Base-by-base conservation (phyloP, 2,797 vertebrate species). In the Melanotaenia parkinsoni region DNA sequence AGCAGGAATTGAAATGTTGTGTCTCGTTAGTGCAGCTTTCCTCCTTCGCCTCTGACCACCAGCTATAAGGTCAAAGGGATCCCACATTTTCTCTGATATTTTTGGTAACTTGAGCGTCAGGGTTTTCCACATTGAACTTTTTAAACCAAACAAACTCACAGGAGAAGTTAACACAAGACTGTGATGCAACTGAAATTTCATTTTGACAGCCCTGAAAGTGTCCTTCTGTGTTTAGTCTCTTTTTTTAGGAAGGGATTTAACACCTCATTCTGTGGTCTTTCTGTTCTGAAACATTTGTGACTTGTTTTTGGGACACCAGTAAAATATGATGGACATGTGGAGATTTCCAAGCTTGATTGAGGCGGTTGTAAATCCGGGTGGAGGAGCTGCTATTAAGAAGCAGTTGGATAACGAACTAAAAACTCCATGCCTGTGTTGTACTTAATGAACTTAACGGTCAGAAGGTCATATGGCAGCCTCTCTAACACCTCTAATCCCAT, bases 401-500 rank as follows among this genome's bases (percentile, higher is more conserved):
- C 64, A 76, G 70, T 67, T 30, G 35, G 77, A 40, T 72, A 72
- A 70, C 14, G 16, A 75, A 80, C 71, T n/a, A 72, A 63, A 35
- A 53, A 65, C 79, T 72, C 65, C 63, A 68, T 68, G 57, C 32
- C 65, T 79, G 76, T 58, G 72, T 81, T 76, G 76, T 72, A 62
- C 78, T 79, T 91, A 84, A 89, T 87, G 78, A 92, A 87, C 67
- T 81, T 77, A 87, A 78, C 79, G 81, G 87, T 80, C 85, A 86
- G 79, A 80, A 85, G 84, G 84, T 91, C 87, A 87, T 81, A 85
- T 66, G 80, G 81, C 37, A 58, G 83, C 71, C 74, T 86, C 86
- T 86, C 67, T 83, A 89, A 86, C 76, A 67, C 75, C 73, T 32
- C 84, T 90, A 90, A 92, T 91, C 90, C 88, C 73, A 45, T 88